A percentile compares a stretch with the other conserved stretches of the same genome.
Conservation (phyloP, 1,140 invertebrate species). For the Copidosoma floridanum region DNA sequence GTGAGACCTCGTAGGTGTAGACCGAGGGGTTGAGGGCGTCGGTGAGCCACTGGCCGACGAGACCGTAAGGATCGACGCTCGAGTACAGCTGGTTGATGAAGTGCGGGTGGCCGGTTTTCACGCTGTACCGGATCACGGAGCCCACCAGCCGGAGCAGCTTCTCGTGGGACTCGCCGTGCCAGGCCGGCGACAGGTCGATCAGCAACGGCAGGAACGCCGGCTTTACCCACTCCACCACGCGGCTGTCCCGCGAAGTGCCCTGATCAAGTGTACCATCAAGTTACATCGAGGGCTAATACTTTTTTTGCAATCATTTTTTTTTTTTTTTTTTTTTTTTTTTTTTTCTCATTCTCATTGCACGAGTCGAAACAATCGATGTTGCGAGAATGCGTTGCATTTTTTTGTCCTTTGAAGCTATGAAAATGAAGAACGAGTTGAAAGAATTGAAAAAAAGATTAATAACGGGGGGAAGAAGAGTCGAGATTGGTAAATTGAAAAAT, state of each 20-base stretch:
- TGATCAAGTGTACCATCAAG: too few species aligned
- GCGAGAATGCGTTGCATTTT: too few species aligned
- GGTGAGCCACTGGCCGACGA: constrained; percentile 81
- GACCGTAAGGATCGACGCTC: constrained; percentile 80
- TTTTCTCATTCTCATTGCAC: too few species aligned
- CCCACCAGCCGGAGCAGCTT: constrained; percentile 65
- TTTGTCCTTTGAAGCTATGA: too few species aligned
- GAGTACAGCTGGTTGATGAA: constrained; percentile 86
- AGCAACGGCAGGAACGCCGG: constrained; percentile 65
- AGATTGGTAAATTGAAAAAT: constrained; percentile 10
- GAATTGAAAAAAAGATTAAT: too few species aligned
- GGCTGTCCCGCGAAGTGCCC: constrained; percentile 63
- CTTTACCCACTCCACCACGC: constrained; percentile 74
- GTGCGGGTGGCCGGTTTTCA: constrained; percentile 84
- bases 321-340: neutral
- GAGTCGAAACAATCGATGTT: too few species aligned
- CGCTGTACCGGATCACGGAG: constrained; percentile 70
- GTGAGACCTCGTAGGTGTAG: constrained; percentile 90
- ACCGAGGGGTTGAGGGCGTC: constrained; percentile 85
- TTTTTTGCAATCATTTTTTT: too few species aligned
- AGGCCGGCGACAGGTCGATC: constrained; percentile 67
- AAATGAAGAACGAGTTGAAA: too few species aligned
- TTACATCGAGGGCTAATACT: too few species aligned
- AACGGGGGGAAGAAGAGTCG: constrained; percentile 1
- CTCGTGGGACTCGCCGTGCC: constrained; percentile 64